phyloP scores from a whole-genome alignment of 2,797 vertebrate species.

The Orestias chungarensis region DNA sequence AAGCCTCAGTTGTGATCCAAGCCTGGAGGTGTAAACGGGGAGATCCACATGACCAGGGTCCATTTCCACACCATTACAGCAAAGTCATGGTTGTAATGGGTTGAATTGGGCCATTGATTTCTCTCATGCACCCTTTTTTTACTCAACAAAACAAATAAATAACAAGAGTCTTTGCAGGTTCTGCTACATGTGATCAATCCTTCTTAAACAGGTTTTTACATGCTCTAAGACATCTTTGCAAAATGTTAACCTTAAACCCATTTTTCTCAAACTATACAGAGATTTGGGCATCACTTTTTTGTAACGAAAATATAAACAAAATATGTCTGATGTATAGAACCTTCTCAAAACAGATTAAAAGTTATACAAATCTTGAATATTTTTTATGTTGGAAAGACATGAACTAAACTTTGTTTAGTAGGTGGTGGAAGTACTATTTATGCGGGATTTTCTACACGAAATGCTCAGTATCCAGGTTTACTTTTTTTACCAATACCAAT shows the following conservation, averaged over 20 bases:
- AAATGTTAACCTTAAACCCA: conserved; percentile 31
- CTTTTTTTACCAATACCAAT: neutral
- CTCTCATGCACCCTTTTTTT: conserved; percentile 54
- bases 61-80: conserved; percentile 75
- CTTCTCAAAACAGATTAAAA: neutral
- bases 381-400: neutral
- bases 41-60: conserved; percentile 74
- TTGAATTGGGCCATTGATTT: conserved; percentile 76
- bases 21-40: conserved; percentile 67
- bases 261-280: neutral
- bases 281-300: neutral
- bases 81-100: conserved; percentile 74
- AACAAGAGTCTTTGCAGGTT: conserved; percentile 58
- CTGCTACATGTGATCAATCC: conserved; percentile 56
- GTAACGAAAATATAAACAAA: neutral
- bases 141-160: conserved; percentile 37
- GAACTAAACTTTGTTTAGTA: neutral
- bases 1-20: conserved; percentile 64
- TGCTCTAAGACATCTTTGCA: conserved; percentile 45
- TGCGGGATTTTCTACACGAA: neutral
- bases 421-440: neutral
- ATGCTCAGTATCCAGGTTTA: neutral
- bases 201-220: conserved; percentile 67
- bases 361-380: neutral
- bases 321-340: neutral